These are phyloP conservation scores for Melinopterus prodromus DNA, from an alignment of 2,888 invertebrate species.

Conservation along the genomic window DNA sequence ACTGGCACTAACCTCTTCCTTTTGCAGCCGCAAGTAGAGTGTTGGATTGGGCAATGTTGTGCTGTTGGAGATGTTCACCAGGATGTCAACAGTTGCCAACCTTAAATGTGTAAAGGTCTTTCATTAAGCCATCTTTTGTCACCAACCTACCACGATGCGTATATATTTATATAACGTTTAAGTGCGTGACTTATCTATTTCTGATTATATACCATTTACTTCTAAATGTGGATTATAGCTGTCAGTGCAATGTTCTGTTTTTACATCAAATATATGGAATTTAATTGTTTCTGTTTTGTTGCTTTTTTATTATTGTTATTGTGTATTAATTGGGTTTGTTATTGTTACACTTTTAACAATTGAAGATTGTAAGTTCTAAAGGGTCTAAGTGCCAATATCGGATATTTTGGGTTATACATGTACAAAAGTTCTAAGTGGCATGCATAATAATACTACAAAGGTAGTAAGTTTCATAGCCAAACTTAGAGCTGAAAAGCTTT, in stretches of 20 bases:
- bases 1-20: not conserved
- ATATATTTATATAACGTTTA: not conserved
- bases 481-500: no score
- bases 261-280: not conserved
- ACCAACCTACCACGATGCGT: not conserved
- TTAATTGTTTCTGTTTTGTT: not conserved
- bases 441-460: no score
- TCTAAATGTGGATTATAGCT: not conserved
- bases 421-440: no score
- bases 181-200: not conserved
- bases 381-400: no score
- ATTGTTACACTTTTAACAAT: not conserved
- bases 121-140: not conserved
- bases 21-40: slow-evolving; percentile 46
- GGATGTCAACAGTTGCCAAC: slow-evolving; percentile 51
- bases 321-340: not conserved
- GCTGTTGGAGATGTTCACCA: slow-evolving; percentile 53
- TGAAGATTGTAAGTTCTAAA: no score
- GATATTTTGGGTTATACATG: no score
- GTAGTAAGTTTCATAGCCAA: no score
- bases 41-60: slow-evolving; percentile 48
- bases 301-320: not conserved
- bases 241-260: not conserved
- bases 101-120: slow-evolving; percentile 33
- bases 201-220: not conserved